Conservation (phyloP, 2,113 vertebrate genomes). For the Taurulus bubalis region DNA sequence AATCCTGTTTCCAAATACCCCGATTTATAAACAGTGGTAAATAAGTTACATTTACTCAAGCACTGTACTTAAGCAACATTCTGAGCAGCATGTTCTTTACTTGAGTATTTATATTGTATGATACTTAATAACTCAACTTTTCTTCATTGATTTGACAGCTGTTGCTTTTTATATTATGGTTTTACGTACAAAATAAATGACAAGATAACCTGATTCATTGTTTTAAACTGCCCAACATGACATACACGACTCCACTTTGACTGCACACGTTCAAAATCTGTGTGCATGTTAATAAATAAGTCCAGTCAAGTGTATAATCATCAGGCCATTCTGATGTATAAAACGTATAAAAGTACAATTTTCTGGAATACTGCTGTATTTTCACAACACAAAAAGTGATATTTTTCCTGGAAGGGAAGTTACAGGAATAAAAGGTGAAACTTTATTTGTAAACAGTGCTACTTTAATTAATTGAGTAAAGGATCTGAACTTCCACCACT, state of each 20-base stretch:
- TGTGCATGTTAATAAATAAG: not conserved
- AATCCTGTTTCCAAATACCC: not conserved
- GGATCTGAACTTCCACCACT: not conserved
- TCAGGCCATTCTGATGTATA: not conserved
- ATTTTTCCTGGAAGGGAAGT: not conserved
- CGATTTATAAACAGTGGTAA: not conserved
- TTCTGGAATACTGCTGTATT: not conserved
- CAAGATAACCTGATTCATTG: not conserved
- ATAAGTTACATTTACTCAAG: not conserved
- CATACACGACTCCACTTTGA: not conserved
- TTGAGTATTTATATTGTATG: not conserved
- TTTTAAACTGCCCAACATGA: conserved; percentile 1
- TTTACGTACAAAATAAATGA: not conserved
- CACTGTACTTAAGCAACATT: not conserved
- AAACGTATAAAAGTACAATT: not conserved
- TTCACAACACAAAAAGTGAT: not conserved
- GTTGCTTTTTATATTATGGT: not conserved
- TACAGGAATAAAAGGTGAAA: not conserved
- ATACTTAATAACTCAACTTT: not conserved
- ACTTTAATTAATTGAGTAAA: not conserved
- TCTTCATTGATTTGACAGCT: not conserved
- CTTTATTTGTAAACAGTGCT: too few species aligned
- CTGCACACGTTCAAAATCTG: not conserved
- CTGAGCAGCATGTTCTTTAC: not conserved
- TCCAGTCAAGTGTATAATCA: not conserved